Base-by-base conservation (phyloP, 2,888 invertebrate species). In the Leptinotarsa rubiginosa region DNA sequence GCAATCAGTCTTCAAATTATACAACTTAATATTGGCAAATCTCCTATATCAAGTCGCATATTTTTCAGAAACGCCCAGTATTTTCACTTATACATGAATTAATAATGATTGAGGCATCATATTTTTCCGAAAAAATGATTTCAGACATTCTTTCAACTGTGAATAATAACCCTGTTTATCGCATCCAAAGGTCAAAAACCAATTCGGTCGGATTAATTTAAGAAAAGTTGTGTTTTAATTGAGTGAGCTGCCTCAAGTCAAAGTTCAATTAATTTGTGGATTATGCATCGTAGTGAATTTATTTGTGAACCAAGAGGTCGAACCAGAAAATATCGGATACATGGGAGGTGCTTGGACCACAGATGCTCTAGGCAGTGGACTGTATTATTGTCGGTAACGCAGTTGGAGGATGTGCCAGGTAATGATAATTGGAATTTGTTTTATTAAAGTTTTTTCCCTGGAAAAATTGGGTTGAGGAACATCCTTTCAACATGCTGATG, bases 241-340 rank as follows among this genome's bases (percentile, higher is more conserved):
- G 62, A 62, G 62, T 62, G 62, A 62, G 16, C 31, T 25, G 62
- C 31, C 25, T 62, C 16, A 31, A 65, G 31, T 31, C 62, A 50
- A 68, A 74, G 50, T 47, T 69, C 66, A 74, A 70, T 66, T 64
- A 20, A 31, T 47, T 52, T 31, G 52, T 41, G 68, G 4, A 49
- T 5, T 22, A 79, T 79, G 76, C 69, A 74, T 20, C 84, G 81
- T 75, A 82, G 83, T 67, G 85, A 84, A 68, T 80, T 80, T 64
- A 77, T 84, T 62, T 79, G 75, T 65, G 86, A 86, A 67, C 84
- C 85, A 12, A 80, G 77, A 52, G 77, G 80, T 15, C 78, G 83
- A 49, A 83, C 80, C 71, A 80, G 84, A 64, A 87, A 86, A 78
- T 87, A 86, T 76, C 81, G 79, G 65, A 74, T 86, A 5, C 75